Percentiles rank a stretch among this genome's conserved stretches.
phyloP scores from a whole-genome alignment of 2,113 vertebrate genomes.

The Barbus barbus region DNA sequence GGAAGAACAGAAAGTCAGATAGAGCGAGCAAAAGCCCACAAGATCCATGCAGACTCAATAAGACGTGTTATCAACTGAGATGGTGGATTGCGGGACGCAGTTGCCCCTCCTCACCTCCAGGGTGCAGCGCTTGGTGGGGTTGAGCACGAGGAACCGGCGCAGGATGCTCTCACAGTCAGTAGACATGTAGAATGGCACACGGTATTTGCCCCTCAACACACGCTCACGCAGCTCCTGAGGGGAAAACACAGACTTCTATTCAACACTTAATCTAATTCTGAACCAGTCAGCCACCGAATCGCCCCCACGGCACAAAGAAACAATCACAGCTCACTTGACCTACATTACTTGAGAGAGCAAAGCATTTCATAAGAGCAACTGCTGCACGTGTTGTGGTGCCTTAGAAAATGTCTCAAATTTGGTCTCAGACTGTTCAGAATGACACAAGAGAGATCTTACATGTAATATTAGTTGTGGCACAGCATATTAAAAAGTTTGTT shows the following conservation, averaged over 20 bases:
- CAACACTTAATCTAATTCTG: conserved; percentile 27
- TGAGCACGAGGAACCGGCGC: conserved; percentile 89
- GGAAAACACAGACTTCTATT: conserved; percentile 24
- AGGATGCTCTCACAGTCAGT: conserved; percentile 95
- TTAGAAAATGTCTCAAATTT: background rate
- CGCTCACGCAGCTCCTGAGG: conserved; percentile 90
- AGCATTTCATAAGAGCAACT: conserved; percentile 6
- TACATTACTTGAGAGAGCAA: conserved; percentile 13
- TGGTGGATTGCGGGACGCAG: background rate
- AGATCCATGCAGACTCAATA: background rate
- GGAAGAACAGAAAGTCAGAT: background rate
- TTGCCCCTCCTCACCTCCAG: conserved; percentile 78
- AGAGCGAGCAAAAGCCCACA: background rate
- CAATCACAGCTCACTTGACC: conserved; percentile 28
- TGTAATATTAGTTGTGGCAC: background rate
- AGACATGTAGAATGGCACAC: conserved; percentile 96
- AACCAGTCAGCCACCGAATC: conserved; percentile 23
- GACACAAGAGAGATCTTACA: background rate
- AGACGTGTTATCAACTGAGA: background rate
- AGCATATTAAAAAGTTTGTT: background rate
- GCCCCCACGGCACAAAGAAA: conserved; percentile 2
- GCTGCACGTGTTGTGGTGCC: background rate
- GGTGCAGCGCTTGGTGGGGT: conserved; percentile 91
- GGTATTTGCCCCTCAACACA: conserved; percentile 92
- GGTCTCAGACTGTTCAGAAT: background rate